phyloP scores from a whole-genome alignment of 1,140 invertebrate species.

The Dolichoris vasculosae region DNA sequence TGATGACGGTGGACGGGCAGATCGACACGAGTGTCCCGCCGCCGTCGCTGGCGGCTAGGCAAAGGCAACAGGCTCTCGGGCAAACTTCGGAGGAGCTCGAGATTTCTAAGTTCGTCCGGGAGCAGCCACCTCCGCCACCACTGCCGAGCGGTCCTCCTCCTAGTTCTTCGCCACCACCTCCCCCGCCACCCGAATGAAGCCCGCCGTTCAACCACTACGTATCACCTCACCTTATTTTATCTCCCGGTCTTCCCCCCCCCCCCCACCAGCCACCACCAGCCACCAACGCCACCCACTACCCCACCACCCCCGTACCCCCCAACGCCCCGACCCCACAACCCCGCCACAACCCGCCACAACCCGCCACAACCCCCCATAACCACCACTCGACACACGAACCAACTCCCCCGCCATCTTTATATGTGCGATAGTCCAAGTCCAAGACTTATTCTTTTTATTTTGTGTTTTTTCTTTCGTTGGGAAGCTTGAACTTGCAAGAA shows the following conservation, averaged over 20 bases:
- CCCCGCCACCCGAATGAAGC: constrained; percentile 71
- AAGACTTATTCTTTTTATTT: constrained; percentile 29
- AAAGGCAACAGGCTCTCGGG: constrained; percentile 17
- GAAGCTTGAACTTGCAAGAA: constrained; percentile 1
- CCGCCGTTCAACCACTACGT: neutral
- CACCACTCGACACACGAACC: constrained; percentile 38
- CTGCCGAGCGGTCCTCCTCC: constrained; percentile 73
- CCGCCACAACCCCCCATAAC: constrained; percentile 18
- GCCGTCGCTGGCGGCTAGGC: constrained; percentile 54
- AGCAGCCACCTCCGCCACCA: constrained; percentile 28
- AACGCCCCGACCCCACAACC: too few species aligned
- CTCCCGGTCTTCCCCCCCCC: too few species aligned
- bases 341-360: neutral
- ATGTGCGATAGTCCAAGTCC: constrained; percentile 35
- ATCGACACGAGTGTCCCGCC: constrained; percentile 71
- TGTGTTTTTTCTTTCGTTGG: constrained; percentile 32
- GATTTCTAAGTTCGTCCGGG: constrained; percentile 15
- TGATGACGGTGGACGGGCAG: constrained; percentile 64
- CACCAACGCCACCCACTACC: constrained; percentile 5
- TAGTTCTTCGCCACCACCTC: constrained; percentile 68
- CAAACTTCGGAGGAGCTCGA: neutral
- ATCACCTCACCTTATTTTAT: neutral
- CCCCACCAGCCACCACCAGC: neutral
- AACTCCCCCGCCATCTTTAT: neutral
- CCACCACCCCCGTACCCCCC: too few species aligned